Evolutionary conservation across 2,797 vertebrate genomes (phyloP).

Genomic region (Gastrophryne carolinensis): DNA sequence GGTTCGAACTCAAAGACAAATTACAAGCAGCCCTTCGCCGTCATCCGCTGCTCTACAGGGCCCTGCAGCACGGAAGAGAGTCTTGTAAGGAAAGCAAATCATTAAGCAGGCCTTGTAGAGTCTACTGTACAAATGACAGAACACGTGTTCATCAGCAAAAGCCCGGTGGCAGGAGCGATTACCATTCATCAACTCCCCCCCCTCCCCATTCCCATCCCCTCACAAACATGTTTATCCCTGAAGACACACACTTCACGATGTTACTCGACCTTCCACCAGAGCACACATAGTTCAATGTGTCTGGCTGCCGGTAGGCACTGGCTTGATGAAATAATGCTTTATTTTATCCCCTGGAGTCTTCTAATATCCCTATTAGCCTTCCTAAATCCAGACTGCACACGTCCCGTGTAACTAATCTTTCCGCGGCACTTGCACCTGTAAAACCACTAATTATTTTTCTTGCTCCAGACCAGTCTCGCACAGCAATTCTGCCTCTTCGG

Average conservation of each 20-base stretch:
- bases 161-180: conserved; percentile 30
- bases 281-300: conserved; percentile 32
- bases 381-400: conserved; percentile 31
- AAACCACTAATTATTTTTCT: conserved; percentile 47
- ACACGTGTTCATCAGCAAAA: conserved; percentile 42
- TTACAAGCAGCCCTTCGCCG: conserved; percentile 46
- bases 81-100: conserved; percentile 47
- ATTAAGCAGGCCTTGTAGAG: conserved; percentile 37
- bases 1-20: conserved; percentile 43
- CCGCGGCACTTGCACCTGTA: conserved; percentile 21
- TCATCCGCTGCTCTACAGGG: conserved; percentile 14
- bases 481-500: background rate
- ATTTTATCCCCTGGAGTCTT: conserved; percentile 33
- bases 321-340: conserved; percentile 42
- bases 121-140: conserved; percentile 51
- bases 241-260: conserved; percentile 22
- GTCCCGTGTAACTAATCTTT: conserved; percentile 34
- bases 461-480: background rate
- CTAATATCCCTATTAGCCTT: conserved; percentile 40
- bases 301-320: conserved; percentile 17
- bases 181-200: conserved; percentile 12
- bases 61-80: conserved; percentile 47
- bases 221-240: conserved; percentile 16
- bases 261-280: conserved; percentile 16
- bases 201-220: background rate